Base-by-base conservation (phyloP, 2,888 invertebrate species). In the Chloromyia formosa region DNA sequence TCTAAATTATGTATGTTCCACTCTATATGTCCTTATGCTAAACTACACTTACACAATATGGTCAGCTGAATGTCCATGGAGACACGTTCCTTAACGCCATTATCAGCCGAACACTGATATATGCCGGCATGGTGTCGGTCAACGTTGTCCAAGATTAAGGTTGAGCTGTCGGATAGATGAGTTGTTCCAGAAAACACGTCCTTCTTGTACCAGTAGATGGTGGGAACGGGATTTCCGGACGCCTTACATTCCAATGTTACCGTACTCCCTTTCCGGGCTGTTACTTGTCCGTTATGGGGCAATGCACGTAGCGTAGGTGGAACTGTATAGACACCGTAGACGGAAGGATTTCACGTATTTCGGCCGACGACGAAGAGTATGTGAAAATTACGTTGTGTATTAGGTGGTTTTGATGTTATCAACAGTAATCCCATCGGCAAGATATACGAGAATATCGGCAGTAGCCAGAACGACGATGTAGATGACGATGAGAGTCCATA, bases 151-250 rank as follows among this genome's bases (percentile, higher is more conserved):
- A 88, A 82, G 75, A 86, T 85, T 77, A 87, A 82, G 66, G 86
- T 86, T 73, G 86, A 86, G 74, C 87, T 87, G 78, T 87, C 86
- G 27, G 86, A 84, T 16, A 86, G 81, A 81, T 87, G 86, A 53
- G 85, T 84, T 49, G 85, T 83, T 1, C 84, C 84, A 20, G 85
- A 83, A 78, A 84, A 85, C 49, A 84, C 81, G 66, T 85, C 85
- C 78, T 90, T 87, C 81, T 91, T 89, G 75, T 89, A 89, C 92
- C 92, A 92, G 12, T 87, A 88, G 75, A 92, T 91, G n/a, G 87
- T 88, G 0, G 92, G 92, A 22, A 91, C 91, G 0, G 92, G 92
- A 83, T 92, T 92, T 7, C 92, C 92, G 0, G 90, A 89, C 0
- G 91, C 92, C 76, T 91, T 86, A 80, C 92, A 92, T 83, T 91